A percentile compares a stretch with the other conserved stretches of the same genome.
Evolutionary conservation across 2,113 vertebrate genomes (phyloP).

Genomic region (Hyperoodon ampullatus): DNA sequence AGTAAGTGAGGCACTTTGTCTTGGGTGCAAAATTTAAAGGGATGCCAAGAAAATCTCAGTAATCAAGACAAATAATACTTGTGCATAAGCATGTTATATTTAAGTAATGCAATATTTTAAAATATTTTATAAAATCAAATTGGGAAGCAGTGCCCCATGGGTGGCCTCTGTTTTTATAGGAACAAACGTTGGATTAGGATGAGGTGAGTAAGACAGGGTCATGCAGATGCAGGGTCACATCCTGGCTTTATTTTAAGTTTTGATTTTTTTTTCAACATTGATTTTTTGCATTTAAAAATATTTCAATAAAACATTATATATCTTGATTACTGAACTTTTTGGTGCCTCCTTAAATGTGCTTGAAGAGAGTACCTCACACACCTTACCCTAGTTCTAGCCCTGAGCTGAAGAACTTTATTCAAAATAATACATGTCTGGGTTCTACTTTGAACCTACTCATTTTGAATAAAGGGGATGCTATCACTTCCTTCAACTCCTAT

Average conservation of each 20-base stretch:
- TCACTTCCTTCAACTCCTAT: neutral
- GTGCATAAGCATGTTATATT: neutral
- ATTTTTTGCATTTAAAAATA: conserved; percentile 14
- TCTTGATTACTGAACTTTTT: neutral
- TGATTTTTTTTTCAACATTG: neutral
- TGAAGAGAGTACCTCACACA: neutral
- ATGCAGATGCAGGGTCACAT: neutral
- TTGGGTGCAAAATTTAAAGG: neutral
- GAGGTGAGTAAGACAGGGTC: neutral
- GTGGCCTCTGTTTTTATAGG: neutral
- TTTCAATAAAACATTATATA: neutral
- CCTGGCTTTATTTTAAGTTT: neutral
- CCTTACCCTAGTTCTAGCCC: neutral
- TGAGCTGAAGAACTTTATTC: neutral
- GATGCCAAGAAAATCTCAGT: neutral
- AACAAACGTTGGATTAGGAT: neutral
- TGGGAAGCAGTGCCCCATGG: neutral
- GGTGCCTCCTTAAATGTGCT: neutral
- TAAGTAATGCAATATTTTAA: neutral
- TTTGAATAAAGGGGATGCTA: neutral
- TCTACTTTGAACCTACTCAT: neutral
- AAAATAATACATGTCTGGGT: neutral
- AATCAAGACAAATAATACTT: neutral
- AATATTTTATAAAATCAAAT: neutral
- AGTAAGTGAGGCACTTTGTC: neutral